Evolutionary conservation across 2,888 invertebrate species (phyloP).

Genomic region (Noctua pronuba): DNA sequence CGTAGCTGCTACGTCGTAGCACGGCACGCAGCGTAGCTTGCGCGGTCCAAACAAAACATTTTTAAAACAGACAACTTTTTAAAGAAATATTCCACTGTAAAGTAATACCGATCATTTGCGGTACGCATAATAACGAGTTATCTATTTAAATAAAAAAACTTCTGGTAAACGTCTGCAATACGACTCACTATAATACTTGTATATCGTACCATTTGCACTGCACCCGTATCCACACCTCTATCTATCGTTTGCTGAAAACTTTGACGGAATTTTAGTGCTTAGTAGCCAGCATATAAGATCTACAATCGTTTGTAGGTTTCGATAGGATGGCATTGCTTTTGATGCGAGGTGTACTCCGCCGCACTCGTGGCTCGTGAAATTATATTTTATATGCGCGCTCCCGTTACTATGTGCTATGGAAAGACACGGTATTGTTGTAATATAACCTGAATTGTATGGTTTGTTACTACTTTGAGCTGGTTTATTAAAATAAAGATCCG

Average conservation of each 20-base stretch:
- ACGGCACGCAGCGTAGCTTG: too few relatives aligned
- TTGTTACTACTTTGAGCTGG: constrained; percentile 25
- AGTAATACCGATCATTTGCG: not conserved
- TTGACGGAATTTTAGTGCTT: constrained; percentile 44
- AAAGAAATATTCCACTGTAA: not conserved
- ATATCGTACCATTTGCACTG: constrained; percentile 63
- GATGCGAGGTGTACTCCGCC: constrained; percentile 57
- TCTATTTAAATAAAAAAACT: constrained; percentile 38
- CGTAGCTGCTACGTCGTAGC: constrained; percentile 26
- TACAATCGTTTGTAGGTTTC: constrained; percentile 32
- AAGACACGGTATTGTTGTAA: constrained; percentile 48
- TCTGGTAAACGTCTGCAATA: constrained; percentile 51
- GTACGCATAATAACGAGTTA: not conserved
- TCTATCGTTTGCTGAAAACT: constrained; percentile 28
- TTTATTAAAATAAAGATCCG: constrained; percentile 13
- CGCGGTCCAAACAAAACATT: not conserved
- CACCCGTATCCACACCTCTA: constrained; percentile 59
- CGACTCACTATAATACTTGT: constrained; percentile 47
- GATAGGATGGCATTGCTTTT: constrained; percentile 50
- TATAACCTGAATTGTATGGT: constrained; percentile 33
- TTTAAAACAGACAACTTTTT: not conserved
- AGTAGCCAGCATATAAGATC: not conserved
- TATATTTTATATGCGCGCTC: constrained; percentile 65
- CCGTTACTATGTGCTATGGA: constrained; percentile 40
- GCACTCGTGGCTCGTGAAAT: constrained; percentile 64